Percentiles rank a stretch among this genome's conserved stretches.
Evolutionary conservation across 2,113 vertebrate species (phyloP).

Genomic region (Sarotherodon lohbergeri): DNA sequence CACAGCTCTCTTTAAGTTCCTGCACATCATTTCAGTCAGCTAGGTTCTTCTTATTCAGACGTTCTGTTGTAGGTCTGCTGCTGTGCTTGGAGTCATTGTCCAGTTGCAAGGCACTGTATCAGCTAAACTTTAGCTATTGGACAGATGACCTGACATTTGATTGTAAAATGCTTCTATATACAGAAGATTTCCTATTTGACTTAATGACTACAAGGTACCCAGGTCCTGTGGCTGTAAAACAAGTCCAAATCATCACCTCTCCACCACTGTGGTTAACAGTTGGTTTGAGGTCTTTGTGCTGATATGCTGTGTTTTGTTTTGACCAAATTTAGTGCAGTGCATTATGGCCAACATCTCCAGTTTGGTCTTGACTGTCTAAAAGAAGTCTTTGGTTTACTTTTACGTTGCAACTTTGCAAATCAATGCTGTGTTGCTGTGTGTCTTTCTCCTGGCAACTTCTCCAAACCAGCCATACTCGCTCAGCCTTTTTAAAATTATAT

Average conservation of each 20-base stretch:
- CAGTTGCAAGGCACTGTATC: background rate
- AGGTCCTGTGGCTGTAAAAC: background rate
- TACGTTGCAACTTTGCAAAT: background rate
- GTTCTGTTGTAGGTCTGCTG: background rate
- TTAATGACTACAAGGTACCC: background rate
- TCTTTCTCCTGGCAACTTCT: background rate
- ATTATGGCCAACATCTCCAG: background rate
- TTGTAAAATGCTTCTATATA: background rate
- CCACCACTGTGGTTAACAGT: background rate
- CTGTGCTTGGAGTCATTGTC: background rate
- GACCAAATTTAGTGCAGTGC: background rate
- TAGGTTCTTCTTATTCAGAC: background rate
- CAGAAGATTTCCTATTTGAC: background rate
- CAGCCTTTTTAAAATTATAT: background rate
- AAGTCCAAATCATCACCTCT: background rate
- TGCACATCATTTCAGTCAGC: background rate
- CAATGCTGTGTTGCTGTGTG: background rate
- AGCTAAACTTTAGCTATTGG: background rate
- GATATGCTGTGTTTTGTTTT: background rate
- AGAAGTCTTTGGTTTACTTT: background rate
- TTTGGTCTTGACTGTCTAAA: background rate
- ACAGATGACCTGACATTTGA: background rate
- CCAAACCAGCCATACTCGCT: background rate
- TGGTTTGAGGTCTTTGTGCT: background rate
- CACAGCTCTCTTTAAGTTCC: background rate